Base-by-base conservation (phyloP, 2,888 invertebrate genomes). In the Athetis lepigone region DNA sequence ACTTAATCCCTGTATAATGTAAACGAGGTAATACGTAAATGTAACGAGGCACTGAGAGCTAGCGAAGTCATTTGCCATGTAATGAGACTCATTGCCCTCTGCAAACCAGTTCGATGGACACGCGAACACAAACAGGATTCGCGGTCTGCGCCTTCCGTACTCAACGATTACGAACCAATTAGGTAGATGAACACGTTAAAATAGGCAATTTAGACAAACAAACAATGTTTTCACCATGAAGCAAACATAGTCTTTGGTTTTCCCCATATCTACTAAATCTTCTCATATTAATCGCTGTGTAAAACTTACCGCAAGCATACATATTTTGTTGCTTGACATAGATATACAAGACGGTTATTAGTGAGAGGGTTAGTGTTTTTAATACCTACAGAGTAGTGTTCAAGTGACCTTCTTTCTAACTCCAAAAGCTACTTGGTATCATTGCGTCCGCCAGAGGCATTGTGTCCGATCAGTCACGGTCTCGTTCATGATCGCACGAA, bases 381-480 rank as follows among this genome's bases (percentile, higher is more conserved):
- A 56, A 62, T 61, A 36, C 13, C 33, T 37, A 37, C 40, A 8
- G 58, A 71, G 47, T 54, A 46, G 57, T 65, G 57, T 68, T 61
- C 40, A 79, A 79, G 50, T 82, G 81, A 84, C 84, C 85, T 84
- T 82, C 69, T 82, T 84, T 80, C 68, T 74, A 79, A 80, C 83
- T 84, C 70, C 75, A 81, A 86, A 86, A 85, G 77, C 74, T 77
- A 59, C 71, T 82, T 65, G 79, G 77, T 72, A 79, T 83, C 84
- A 81, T 81, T 83, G 82, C 85, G 81, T 85, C 83, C 84, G 84
- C 82, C 81, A 73, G 80, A 78, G 83, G 85, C 86, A 87, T 90
- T 89, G 88, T 89, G 85, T 80, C 83, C 86, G 87, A 91, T 92
- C 89, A 77, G 91, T 88, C 88, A 90, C 88, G 92, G 91, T 85